Evolutionary conservation across 2,888 invertebrate genomes (phyloP).

Genomic region (Exocentrus adspersus): DNA sequence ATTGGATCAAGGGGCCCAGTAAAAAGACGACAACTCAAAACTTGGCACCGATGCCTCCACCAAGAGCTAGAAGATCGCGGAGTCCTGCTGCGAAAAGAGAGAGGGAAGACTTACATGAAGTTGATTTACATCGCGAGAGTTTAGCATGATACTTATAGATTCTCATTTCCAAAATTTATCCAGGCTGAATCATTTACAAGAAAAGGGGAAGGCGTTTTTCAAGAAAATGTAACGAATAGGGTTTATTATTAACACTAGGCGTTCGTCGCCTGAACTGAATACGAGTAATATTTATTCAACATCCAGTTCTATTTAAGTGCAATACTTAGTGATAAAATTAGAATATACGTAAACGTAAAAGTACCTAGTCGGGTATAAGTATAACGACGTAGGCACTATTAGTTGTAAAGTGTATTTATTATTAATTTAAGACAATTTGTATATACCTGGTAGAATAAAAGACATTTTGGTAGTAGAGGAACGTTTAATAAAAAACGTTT

Average conservation of each 20-base stretch:
- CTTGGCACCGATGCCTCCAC: constrained; percentile 55
- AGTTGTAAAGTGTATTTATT: background rate
- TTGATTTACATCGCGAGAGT: constrained; percentile 47
- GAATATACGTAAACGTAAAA: background rate
- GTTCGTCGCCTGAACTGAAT: no score
- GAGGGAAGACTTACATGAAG: constrained; percentile 45
- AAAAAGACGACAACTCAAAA: constrained; percentile 35
- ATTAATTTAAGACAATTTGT: background rate
- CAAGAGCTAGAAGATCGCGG: constrained; percentile 50
- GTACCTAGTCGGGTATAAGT: constrained; percentile 8
- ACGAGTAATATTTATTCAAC: constrained; percentile 42
- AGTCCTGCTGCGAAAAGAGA: constrained; percentile 23
- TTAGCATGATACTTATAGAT: constrained; percentile 31
- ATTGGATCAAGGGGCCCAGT: constrained; percentile 62
- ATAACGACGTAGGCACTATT: background rate
- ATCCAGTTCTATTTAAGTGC: constrained; percentile 21
- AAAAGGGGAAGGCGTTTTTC: background rate
- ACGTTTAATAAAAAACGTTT: background rate
- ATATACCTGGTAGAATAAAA: constrained; percentile 1
- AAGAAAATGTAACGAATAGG: background rate
- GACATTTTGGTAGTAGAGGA: no score
- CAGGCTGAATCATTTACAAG: no score
- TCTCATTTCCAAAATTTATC: no score
- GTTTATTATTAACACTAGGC: no score
- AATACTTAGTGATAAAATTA: constrained; percentile 22